A percentile compares a stretch with the other conserved stretches of the same genome.
phyloP scores from a whole-genome alignment of 2,888 invertebrate genomes.

The Polietes domitor region DNA sequence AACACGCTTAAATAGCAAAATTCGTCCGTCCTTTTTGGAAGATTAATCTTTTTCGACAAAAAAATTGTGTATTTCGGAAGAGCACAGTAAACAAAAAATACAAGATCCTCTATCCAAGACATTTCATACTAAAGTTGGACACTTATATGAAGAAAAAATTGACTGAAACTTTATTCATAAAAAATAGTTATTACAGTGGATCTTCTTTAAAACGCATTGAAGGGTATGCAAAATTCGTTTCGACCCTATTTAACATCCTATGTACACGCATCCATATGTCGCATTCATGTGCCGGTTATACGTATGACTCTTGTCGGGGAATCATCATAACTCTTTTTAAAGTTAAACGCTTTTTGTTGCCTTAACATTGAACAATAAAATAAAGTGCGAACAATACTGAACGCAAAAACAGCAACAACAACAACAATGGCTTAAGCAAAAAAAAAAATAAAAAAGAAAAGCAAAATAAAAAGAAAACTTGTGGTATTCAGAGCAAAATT shows the following conservation, averaged over 20 bases:
- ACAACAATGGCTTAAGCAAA: not conserved
- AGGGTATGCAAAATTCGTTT: too few species aligned
- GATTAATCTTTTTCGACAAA: too few species aligned
- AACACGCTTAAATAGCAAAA: too few species aligned
- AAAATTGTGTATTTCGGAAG: too few species aligned
- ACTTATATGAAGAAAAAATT: too few species aligned
- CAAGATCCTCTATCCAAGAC: too few species aligned
- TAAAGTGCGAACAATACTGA: constrained; percentile 35
- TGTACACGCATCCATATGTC: not conserved
- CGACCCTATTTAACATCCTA: not conserved
- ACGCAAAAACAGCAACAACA: constrained; percentile 16
- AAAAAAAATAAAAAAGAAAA: not conserved
- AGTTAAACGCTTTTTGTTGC: constrained; percentile 36
- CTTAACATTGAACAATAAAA: constrained; percentile 50
- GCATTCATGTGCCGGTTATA: not conserved
- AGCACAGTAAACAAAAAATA: too few species aligned
- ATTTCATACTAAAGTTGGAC: too few species aligned
- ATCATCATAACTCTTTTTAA: constrained; percentile 24
- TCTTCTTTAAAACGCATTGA: too few species aligned
- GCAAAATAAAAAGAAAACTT: constrained; percentile 15
- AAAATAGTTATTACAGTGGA: too few species aligned
- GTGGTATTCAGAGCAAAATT: constrained; percentile 46
- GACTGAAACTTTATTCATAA: too few species aligned
- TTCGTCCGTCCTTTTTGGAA: too few species aligned
- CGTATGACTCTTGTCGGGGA: not conserved